Percentiles rank a stretch among this genome's conserved stretches.
Conservation (phyloP, 1,140 invertebrate genomes). For the Littorina saxatilis region DNA sequence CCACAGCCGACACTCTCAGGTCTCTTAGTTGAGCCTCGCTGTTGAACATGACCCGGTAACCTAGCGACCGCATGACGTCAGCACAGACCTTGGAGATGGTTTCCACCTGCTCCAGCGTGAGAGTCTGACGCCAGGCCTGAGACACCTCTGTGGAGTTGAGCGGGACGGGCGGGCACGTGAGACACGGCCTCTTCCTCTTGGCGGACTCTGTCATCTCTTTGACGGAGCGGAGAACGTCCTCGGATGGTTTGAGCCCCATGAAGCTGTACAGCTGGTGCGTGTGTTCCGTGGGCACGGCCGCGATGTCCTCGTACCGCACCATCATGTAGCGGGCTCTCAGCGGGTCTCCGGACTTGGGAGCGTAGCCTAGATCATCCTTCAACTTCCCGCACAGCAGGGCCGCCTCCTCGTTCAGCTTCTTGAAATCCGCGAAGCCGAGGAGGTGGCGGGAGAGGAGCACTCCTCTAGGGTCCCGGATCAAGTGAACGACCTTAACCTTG, state of each 20-base stretch:
- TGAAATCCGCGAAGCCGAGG: constrained; percentile 20
- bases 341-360: neutral
- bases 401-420: neutral
- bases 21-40: neutral
- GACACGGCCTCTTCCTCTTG: neutral
- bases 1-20: neutral
- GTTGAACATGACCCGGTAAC: constrained; percentile 8
- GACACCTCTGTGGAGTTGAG: constrained; percentile 3
- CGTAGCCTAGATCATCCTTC: neutral
- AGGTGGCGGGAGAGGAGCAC: constrained; percentile 19
- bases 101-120: neutral
- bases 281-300: neutral
- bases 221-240: neutral
- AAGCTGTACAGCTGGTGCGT: neutral
- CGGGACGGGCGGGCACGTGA: neutral
- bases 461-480: constrained; percentile 22
- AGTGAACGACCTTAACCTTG: constrained; percentile 25
- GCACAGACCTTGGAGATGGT: constrained; percentile 5
- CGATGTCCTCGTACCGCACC: constrained; percentile 27
- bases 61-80: constrained; percentile 13
- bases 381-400: neutral
- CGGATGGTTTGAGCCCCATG: neutral
- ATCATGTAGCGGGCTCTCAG: constrained; percentile 16
- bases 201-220: neutral
- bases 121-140: constrained; percentile 5